phyloP scores from a whole-genome alignment of 2,888 invertebrate genomes.

The Drosophila peninsularis region DNA sequence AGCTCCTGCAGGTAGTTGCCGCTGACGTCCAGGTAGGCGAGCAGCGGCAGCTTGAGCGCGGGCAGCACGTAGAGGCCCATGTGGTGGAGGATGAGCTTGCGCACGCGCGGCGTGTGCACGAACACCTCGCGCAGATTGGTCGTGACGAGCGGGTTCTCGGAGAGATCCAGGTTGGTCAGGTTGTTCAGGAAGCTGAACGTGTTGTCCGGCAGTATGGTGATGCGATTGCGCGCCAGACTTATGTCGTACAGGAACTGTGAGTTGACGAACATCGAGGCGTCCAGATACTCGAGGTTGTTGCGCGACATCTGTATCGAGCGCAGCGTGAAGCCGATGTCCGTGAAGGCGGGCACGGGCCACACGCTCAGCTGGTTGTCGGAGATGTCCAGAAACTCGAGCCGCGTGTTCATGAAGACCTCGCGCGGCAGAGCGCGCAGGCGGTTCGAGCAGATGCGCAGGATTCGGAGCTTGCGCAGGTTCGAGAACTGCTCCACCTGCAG shows the following conservation, averaged over 20 bases:
- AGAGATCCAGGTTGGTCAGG: slow-evolving; percentile 91
- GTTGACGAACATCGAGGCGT: slow-evolving; percentile 93
- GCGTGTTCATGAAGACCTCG: slow-evolving; percentile 92
- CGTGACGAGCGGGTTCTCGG: slow-evolving; percentile 91
- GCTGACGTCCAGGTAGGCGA: slow-evolving; percentile 92
- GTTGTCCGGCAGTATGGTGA: slow-evolving; percentile 94
- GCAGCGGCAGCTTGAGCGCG: slow-evolving; percentile 90
- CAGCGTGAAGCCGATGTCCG: slow-evolving; percentile 92
- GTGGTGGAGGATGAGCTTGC: slow-evolving; percentile 90
- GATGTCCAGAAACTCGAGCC: slow-evolving; percentile 92
- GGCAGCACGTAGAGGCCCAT: slow-evolving; percentile 92
- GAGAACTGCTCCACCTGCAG: slow-evolving; percentile 92
- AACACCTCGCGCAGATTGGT: slow-evolving; percentile 95
- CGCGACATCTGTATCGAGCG: slow-evolving; percentile 91
- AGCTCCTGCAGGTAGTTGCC: slow-evolving; percentile 90
- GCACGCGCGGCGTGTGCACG: slow-evolving; percentile 92
- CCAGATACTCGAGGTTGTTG: slow-evolving; percentile 93
- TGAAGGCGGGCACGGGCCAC: slow-evolving; percentile 91
- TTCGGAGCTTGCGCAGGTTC: slow-evolving; percentile 90
- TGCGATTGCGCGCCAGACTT: slow-evolving; percentile 91
- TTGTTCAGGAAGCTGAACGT: slow-evolving; percentile 93
- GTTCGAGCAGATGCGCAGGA: slow-evolving; percentile 90
- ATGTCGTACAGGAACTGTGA: slow-evolving; percentile 91
- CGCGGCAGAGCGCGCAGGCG: slow-evolving; percentile 90
- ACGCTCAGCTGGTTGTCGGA: slow-evolving; percentile 91